Percentiles rank a stretch among this genome's conserved stretches.
Conservation (phyloP, 2,888 invertebrate species). For the Ichneumon xanthorius region DNA sequence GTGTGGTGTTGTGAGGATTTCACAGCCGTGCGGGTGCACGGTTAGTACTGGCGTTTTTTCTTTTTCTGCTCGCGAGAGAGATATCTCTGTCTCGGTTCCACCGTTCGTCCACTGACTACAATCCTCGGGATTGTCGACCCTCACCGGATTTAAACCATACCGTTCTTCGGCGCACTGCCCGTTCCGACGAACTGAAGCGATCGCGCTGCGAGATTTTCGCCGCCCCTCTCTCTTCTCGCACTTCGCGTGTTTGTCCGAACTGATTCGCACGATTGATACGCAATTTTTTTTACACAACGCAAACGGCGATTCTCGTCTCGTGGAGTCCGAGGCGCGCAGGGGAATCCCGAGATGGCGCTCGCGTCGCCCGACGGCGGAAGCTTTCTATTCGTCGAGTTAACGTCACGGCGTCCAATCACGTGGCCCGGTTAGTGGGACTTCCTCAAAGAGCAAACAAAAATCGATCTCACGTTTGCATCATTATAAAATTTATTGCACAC, state of each 20-base stretch:
- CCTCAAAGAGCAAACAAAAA: conserved; percentile 17
- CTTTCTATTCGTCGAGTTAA: not conserved
- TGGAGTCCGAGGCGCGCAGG: not conserved
- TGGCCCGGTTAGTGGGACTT: not conserved
- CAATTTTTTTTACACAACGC: not conserved
- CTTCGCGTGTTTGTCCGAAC: not conserved
- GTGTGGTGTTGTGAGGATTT: conserved; percentile 19
- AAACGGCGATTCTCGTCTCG: not conserved
- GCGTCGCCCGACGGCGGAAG: not conserved
- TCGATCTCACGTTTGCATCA: conserved; percentile 33
- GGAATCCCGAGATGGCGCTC: not conserved
- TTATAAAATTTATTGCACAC: conserved; percentile 16
- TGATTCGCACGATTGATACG: not conserved
- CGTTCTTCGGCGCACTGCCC: conserved; percentile 6
- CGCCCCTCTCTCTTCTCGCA: not conserved
- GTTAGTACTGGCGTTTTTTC: conserved; percentile 41
- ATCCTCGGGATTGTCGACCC: conserved; percentile 14
- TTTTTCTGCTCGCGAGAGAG: conserved; percentile 28
- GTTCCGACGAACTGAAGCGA: conserved; percentile 3
- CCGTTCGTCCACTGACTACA: conserved; percentile 30
- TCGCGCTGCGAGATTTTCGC: not conserved
- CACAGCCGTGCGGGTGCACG: conserved; percentile 34
- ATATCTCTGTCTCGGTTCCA: conserved; percentile 10
- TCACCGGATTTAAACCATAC: conserved; percentile 13
- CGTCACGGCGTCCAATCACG: conserved; percentile 1